Conservation (phyloP, 2,797 vertebrate species). For the Arnoldichthys spilopterus region DNA sequence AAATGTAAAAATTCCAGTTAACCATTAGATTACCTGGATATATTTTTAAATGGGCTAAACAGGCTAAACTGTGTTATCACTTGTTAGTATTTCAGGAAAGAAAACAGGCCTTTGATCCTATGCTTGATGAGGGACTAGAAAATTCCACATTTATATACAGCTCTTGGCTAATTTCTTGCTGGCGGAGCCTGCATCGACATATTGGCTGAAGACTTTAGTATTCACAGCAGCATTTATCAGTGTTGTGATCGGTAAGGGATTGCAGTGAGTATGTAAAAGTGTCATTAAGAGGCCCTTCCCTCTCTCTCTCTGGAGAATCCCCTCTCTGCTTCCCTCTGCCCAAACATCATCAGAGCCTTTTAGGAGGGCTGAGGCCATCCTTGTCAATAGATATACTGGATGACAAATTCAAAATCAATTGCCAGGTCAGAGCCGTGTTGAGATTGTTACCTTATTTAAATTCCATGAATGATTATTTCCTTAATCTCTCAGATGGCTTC, state of each 20-base stretch:
- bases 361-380: slow-evolving; percentile 54
- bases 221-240: slow-evolving; percentile 61
- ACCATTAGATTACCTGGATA: too few species aligned
- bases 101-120: slow-evolving; percentile 48
- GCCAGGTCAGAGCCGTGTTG: slow-evolving; percentile 56
- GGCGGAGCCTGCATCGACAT: slow-evolving; percentile 43
- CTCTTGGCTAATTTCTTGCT: slow-evolving; percentile 32
- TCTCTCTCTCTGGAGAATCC: slow-evolving; percentile 54
- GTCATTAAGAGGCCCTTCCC: slow-evolving; percentile 54
- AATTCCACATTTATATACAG: slow-evolving; percentile 54
- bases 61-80: too few species aligned
- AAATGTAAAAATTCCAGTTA: too few species aligned
- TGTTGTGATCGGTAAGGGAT: slow-evolving; percentile 57
- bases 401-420: slow-evolving; percentile 72
- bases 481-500: slow-evolving; percentile 51
- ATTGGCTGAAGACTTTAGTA: slow-evolving; percentile 59
- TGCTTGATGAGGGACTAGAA: slow-evolving; percentile 45
- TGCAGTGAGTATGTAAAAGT: slow-evolving; percentile 63
- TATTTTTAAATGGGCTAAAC: too few species aligned
- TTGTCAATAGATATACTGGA: slow-evolving; percentile 67
- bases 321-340: slow-evolving; percentile 50
- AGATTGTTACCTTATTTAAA: slow-evolving; percentile 66
- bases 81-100: too few species aligned
- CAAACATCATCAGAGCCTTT: slow-evolving; percentile 55
- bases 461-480: slow-evolving; percentile 65